Evolutionary conservation across 2,113 vertebrate genomes (phyloP), one percentile per base, ranked within the genome.

Genomic region (Periophthalmodon schlosseri): DNA sequence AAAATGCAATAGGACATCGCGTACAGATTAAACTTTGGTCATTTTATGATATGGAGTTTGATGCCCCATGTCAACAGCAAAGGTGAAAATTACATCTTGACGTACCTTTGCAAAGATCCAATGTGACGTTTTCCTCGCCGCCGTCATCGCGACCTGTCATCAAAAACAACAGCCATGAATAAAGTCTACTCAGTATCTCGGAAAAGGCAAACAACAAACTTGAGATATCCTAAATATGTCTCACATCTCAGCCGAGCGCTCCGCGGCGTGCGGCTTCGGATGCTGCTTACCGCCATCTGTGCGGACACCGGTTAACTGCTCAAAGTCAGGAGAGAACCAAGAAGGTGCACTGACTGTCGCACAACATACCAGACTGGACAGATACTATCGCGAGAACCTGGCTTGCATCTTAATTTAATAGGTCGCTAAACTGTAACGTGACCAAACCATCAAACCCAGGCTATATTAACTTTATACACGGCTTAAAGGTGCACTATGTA

Each of bases 101-200:
- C 71, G 80, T 92, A 95, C 95, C 95, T 94, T 94, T 93, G 89
- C 83, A 94, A 75, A 96, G 94, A 89, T 96, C 95, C 80, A 96
- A 92, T 67, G 95, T 94, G 66, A 96, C 94, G 83, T 95, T 95
- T 91, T 96, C 95, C 91, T 96, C 95, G 76, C 95, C 95, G 89
- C 94, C 95, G 92, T 96, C 95, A 94, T 95, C 95, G 73, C 95
- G 94, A 89, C 95, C 95, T 96, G 92, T 68, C 76, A 79, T 78
- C 88, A 28, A 49, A 66, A 74, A 78, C 56, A 70, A 16, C 23
- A 9, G 28, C 34, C 24, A 34, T 21, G 16, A 7, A 39, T 68
- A 14, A 69, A 34, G 28, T 65, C 34, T 15, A 11, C 66, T 12
- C 44, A 2, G 11, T 24, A 20, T 34, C 23, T 56, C 5, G 6